Percentiles rank a stretch among this genome's conserved stretches.
phyloP scores from a whole-genome alignment of 1,140 invertebrate species.

The Pseudomyrmex dendroicus region DNA sequence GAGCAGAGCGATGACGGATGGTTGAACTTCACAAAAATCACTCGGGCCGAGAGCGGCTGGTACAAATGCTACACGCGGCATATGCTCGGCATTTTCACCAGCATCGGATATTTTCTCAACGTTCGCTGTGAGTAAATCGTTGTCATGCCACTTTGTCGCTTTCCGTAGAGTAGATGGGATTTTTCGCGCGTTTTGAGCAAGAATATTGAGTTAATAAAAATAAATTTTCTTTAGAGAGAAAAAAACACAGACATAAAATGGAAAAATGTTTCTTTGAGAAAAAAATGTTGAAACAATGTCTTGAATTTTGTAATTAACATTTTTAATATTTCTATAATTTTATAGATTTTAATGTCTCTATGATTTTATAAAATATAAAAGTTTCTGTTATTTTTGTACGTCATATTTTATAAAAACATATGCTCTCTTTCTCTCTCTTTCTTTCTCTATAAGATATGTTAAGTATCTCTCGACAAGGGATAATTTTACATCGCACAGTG shows the following conservation, averaged over 20 bases:
- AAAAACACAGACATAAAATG: background rate
- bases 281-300: no score
- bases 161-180: conserved; percentile 30
- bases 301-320: no score
- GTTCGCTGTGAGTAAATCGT: conserved; percentile 90
- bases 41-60: conserved; percentile 92
- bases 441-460: background rate
- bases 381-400: no score
- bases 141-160: conserved; percentile 54
- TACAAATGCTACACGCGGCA: conserved; percentile 95
- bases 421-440: no score
- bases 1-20: conserved; percentile 90
- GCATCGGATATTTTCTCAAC: conserved; percentile 95
- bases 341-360: no score
- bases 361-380: no score
- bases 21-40: conserved; percentile 92
- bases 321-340: no score
- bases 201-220: conserved; percentile 30
- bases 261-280: no score
- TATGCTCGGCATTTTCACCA: conserved; percentile 92
- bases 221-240: background rate
- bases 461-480: background rate
- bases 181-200: background rate
- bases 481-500: conserved; percentile 1
- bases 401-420: no score